Base-by-base conservation (phyloP, 2,113 vertebrate genomes). In the Tragelaphus scriptus region DNA sequence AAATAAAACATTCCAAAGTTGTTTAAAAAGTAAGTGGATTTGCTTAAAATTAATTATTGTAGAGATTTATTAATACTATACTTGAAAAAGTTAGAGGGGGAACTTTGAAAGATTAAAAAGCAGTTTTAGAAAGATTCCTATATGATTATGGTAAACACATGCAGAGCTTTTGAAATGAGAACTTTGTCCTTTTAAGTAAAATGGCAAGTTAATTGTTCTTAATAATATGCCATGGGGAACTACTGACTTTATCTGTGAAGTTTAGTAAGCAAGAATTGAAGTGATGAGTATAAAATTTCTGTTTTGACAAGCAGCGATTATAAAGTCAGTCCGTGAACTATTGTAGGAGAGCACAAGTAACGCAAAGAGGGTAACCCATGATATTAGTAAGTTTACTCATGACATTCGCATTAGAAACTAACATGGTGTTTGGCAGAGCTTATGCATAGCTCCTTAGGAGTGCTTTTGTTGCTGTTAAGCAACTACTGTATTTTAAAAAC, bases 251-350 rank as follows among this genome's bases (percentile, higher is more conserved):
- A 93, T 58, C 30, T 75, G 5, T 65, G 11, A 88, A 75, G 44
- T 56, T 95, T 95, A 85, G 84, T 88, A 95, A 95, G 21, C 44
- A 88, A 63, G 51, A 91, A 94, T 51, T 28, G 32, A 85, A 95
- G 44, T 88, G 47, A 93, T 86, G 19, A 87, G 26, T 79, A 71
- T 28, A 86, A 77, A 92, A 47, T 85, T 56, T 87, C 85, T 77
- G 75, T 97, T 89, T 97, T 77, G 80, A 90, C 15, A 56, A 40
- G n/a, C 9, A 55, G 28, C 28, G 30, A n/a, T 85, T 84, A 95
- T 68, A 95, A 63, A 90, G n/a, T 68, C n/a, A 80, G 56, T 47
- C 28, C 25, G 79, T 68, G n/a, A 58, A 71, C 81, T 61, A 59
- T 2, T 96, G 2, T 17, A 94, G 30, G 63, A 71, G 36, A 91